Evolutionary conservation across 2,797 vertebrate genomes (phyloP).

Genomic region (Potorous gilbertii): DNA sequence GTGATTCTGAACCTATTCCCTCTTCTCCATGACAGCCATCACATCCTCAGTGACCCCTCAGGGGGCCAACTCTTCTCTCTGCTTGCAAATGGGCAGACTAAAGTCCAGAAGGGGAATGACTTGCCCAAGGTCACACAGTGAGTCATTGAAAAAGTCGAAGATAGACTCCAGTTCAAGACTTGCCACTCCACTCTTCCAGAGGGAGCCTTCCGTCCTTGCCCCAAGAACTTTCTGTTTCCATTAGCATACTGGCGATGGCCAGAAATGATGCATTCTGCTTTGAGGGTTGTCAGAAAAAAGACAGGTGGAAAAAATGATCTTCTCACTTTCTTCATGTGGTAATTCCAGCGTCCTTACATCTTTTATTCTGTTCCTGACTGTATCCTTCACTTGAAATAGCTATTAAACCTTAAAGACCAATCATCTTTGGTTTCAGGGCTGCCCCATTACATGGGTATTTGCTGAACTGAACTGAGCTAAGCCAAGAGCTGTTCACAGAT

Average conservation of each 20-base stretch:
- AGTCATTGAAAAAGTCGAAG: background rate
- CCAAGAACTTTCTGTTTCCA: background rate
- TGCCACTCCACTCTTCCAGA: slow-evolving; percentile 2
- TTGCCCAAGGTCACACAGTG: background rate
- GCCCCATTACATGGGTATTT: slow-evolving; percentile 62
- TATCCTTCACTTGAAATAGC: slow-evolving; percentile 62
- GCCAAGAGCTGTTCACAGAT: slow-evolving; percentile 31
- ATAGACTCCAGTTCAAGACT: background rate
- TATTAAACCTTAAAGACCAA: slow-evolving; percentile 48
- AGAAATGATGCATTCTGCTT: slow-evolving; percentile 46
- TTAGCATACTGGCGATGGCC: slow-evolving; percentile 3
- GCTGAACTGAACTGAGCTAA: slow-evolving; percentile 45
- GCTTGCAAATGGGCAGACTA: background rate
- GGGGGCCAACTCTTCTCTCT: background rate
- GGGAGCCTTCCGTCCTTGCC: slow-evolving; percentile 22
- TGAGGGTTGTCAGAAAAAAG: slow-evolving; percentile 40
- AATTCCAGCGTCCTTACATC: slow-evolving; percentile 57
- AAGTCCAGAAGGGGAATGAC: background rate
- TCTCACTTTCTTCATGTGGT: slow-evolving; percentile 45
- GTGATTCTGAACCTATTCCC: background rate
- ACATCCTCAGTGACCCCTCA: background rate
- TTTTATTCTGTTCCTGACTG: slow-evolving; percentile 42
- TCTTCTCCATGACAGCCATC: background rate
- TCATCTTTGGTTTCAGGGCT: slow-evolving; percentile 15
- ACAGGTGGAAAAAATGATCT: slow-evolving; percentile 44